These are phyloP conservation scores for Malurus splendens DNA, from an alignment of 2,797 vertebrate species.

Conservation along the genomic window DNA sequence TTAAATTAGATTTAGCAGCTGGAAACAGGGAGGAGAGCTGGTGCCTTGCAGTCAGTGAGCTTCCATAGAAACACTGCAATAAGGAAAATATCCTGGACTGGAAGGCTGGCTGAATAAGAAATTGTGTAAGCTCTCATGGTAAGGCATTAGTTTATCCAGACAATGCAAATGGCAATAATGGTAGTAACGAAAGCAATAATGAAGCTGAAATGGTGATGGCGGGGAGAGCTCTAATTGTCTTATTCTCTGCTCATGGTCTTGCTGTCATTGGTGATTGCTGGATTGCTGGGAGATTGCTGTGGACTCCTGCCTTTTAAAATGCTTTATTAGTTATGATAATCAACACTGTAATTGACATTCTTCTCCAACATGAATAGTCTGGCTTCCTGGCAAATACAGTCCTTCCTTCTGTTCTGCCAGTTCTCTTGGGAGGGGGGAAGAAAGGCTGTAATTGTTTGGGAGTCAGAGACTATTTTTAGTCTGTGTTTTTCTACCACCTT, in stretches of 20 bases:
- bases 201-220: neutral
- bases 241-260: neutral
- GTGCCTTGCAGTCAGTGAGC: neutral
- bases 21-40: neutral
- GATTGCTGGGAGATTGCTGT: neutral
- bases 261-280: neutral
- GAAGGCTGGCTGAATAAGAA: neutral
- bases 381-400: neutral
- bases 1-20: slow-evolving; percentile 35
- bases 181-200: neutral
- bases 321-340: neutral
- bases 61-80: neutral
- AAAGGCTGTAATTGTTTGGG: neutral
- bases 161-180: neutral
- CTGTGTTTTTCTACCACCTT: neutral
- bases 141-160: neutral
- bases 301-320: neutral
- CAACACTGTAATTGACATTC: neutral
- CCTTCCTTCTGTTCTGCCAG: neutral
- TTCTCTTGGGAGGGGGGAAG: accelerated
- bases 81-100: neutral
- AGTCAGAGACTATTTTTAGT: neutral
- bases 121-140: neutral
- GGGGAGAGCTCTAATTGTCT: neutral
- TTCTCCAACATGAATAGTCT: neutral